phyloP scores from a whole-genome alignment of 2,113 vertebrate species.

The Chaetura pelagica region DNA sequence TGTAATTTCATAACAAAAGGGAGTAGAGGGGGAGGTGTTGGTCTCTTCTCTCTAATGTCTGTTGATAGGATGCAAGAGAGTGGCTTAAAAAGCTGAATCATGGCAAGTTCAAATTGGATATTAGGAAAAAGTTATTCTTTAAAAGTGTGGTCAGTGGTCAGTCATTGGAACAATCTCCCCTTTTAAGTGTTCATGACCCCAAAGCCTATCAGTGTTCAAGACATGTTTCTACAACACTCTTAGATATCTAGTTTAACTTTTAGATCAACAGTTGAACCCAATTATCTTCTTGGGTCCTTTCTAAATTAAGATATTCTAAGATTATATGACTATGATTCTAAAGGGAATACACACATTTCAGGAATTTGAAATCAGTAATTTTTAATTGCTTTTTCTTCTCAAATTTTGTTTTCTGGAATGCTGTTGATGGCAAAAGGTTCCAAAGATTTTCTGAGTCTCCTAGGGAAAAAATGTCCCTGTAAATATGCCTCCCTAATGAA shows the following conservation, averaged over 20 bases:
- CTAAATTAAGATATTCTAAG: too few species aligned
- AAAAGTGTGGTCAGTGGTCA: background rate
- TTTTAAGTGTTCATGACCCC: background rate
- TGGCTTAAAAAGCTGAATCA: background rate
- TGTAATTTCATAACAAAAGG: background rate
- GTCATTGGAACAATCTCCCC: background rate
- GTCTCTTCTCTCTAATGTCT: background rate
- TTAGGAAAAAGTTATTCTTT: background rate
- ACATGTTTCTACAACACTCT: accelerated
- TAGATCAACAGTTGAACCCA: background rate
- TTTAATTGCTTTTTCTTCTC: background rate
- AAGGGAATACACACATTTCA: background rate
- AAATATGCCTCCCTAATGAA: background rate
- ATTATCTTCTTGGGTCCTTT: too few species aligned
- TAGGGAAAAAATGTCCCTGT: background rate
- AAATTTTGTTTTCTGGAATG: background rate
- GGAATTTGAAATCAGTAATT: background rate
- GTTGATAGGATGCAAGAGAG: accelerated
- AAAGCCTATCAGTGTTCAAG: background rate
- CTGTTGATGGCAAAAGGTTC: background rate
- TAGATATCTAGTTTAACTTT: background rate
- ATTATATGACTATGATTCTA: background rate
- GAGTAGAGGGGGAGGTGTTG: background rate
- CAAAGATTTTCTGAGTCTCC: background rate
- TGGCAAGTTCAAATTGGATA: too few species aligned